Base-by-base conservation (phyloP, 92 coral and sea anemone genomes). In the Heliopora coerulea region DNA sequence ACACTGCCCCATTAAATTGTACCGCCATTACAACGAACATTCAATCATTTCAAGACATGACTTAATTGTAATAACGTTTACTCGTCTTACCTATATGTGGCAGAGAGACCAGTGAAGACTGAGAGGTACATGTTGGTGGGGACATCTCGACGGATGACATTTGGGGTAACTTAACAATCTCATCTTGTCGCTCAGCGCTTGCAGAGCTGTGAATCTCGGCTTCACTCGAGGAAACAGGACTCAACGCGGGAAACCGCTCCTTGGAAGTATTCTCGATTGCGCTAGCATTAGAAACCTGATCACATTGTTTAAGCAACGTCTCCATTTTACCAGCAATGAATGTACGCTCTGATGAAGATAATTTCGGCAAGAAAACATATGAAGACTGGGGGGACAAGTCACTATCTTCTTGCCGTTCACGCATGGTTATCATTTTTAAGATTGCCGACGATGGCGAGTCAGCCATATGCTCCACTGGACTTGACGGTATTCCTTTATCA, bases 351-450 rank as follows among this genome's bases (percentile, higher is more conserved):
- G 88, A 83, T 39, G 91, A 77, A 54, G 74, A 75, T 34, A 95
- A 59, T 25, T 68, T 85, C 29, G 99, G 99, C n/a, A 95, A 87
- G 19, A 90, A 72, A 6, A 90, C 93, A 83, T 95, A 90, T 1
- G 99, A 90, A 6, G 90, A 65, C 48, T 78, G 64, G 11, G 96
- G 89, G 17, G 89, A 79, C 39, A 95, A 82, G 44, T 84, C 91
- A 49, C 96, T 85, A 19, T 19, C 1, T 49, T 70, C 77, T 25
- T 57, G 77, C 23, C 29, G 58, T 29, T 70, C 77, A 15, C 77
- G 77, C 77, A 70, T 70, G 63, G 60, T 70, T 10, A 70, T 30
- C 77, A 70, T 52, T 19, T 63, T 48, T 10, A 70, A 52, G 34
- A 70, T 54, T 63, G 62, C 50, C 20, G 77, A 70, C 49, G 77